Conservation (phyloP, 2,113 vertebrate species). For the Brachypodius melanocephalos region DNA sequence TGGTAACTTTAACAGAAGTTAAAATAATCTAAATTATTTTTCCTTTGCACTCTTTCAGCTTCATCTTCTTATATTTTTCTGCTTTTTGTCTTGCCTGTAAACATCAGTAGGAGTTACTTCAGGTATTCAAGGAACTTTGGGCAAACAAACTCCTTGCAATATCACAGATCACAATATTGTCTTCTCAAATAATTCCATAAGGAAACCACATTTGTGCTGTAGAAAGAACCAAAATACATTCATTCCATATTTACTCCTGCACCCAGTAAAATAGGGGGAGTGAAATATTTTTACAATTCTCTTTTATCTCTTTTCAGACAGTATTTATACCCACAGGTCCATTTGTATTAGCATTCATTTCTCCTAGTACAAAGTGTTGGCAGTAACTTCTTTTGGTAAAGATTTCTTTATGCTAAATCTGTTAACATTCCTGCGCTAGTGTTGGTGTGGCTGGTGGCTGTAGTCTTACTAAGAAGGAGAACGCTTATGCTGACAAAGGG, state of each 20-base stretch:
- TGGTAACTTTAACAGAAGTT: not conserved
- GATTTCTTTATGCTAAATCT: not conserved
- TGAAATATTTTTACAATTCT: not conserved
- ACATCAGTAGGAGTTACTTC: not conserved
- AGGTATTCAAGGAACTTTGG: not conserved
- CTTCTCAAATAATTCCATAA: not conserved
- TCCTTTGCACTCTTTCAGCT: not conserved
- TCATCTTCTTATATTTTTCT: not conserved
- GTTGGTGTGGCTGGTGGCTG: not conserved
- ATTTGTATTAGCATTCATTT: not conserved
- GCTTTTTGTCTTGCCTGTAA: not conserved
- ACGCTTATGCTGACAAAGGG: not conserved
- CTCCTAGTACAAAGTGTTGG: not conserved
- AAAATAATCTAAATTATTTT: not conserved
- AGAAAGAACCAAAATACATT: not conserved
- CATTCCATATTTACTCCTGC: not conserved
- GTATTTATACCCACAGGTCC: not conserved
- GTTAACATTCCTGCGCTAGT: not conserved
- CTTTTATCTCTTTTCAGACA: not conserved
- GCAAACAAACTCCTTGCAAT: not conserved
- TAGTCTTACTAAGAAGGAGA: not conserved
- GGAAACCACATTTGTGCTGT: not conserved
- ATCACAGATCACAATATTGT: not conserved
- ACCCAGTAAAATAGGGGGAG: not conserved
- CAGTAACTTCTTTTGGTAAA: not conserved